Base-by-base conservation (phyloP, 2,888 invertebrate species). In the Catocala nupta region DNA sequence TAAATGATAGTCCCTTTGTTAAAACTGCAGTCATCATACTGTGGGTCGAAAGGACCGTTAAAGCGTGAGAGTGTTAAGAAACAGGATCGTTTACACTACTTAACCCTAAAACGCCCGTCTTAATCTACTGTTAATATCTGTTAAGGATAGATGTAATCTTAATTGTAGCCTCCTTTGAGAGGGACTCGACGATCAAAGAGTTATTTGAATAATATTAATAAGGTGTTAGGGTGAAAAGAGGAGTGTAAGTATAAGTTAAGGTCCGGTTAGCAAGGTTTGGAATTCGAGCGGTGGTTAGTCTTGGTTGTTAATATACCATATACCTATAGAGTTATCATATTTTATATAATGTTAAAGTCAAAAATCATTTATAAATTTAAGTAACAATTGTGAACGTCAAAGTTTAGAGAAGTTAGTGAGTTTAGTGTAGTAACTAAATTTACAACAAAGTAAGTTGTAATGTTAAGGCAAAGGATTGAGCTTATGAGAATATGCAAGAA, bases 91-190 rank as follows among this genome's bases (percentile, higher is more conserved):
- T 73, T 66, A 58, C 58, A 50, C 58, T 68, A 66, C 68, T 76
- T 76, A 75, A 70, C 70, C 65, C 65, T 55, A 44, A 70, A 69
- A 68, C 53, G 43, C 6, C 61, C 55, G 33, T 59, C 60, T 47
- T 75, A 75, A 78, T 76, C 77, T 63, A 8, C 63, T 67, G 60
- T 63, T 78, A 78, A 71, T 78, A 73, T 76, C 69, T 59, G 60
- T 64, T 72, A 72, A 63, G 69, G 64, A 61, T 63, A 59, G 75
- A 62, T 64, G 50, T 70, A 67, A 79, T 77, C 76, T 71, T 80
- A 73, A 76, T 71, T 55, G 25, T 61, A 55, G 53, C 48, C 60
- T 70, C 78, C 73, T 70, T 74, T 72, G 68, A 71, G 71, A 69
- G 53, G 54, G 52, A 68, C 60, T 68, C 13, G 55, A 43, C 44